Evolutionary conservation across 2,113 vertebrate genomes (phyloP).

Genomic region (Pterocles burchelli): DNA sequence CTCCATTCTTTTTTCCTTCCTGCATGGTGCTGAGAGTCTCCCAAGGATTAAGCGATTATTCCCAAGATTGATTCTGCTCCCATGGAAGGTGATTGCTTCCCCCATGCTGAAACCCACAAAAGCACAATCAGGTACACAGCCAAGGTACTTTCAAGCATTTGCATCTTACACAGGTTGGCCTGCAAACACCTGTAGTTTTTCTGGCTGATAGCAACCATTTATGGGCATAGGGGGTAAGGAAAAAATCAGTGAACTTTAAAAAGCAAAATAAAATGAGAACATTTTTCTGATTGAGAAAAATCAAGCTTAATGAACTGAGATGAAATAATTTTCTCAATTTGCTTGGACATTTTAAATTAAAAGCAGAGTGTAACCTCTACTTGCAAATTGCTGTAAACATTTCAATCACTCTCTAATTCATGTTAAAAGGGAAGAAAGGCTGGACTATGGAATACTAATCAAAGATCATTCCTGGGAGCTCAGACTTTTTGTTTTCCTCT

Average conservation of each 20-base stretch:
- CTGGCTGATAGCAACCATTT: constrained; percentile 27
- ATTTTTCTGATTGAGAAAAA: constrained; percentile 40
- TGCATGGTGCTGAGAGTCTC: constrained; percentile 1
- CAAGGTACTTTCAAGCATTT: constrained; percentile 27
- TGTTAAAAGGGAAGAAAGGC: background rate
- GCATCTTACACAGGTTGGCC: constrained; percentile 40
- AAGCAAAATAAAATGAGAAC: background rate
- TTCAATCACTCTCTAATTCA: background rate
- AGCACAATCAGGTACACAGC: constrained; percentile 49
- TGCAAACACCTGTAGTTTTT: constrained; percentile 50
- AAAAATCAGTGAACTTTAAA: constrained; percentile 36
- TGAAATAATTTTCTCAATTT: constrained; percentile 26
- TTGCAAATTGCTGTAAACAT: constrained; percentile 48
- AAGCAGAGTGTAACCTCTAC: constrained; percentile 32
- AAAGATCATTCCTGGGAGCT: background rate
- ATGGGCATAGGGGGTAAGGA: background rate
- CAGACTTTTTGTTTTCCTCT: background rate
- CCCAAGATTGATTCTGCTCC: constrained; percentile 36
- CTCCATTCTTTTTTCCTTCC: background rate
- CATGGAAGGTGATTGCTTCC: constrained; percentile 30
- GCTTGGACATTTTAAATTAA: constrained; percentile 35
- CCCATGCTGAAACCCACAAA: constrained; percentile 61
- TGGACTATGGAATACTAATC: constrained; percentile 7
- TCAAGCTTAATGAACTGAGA: constrained; percentile 43
- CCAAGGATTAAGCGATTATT: constrained; percentile 5